These are phyloP conservation scores for Paracanthobrama guichenoti DNA, from an alignment of 2,113 vertebrate genomes.

Conservation along the genomic window DNA sequence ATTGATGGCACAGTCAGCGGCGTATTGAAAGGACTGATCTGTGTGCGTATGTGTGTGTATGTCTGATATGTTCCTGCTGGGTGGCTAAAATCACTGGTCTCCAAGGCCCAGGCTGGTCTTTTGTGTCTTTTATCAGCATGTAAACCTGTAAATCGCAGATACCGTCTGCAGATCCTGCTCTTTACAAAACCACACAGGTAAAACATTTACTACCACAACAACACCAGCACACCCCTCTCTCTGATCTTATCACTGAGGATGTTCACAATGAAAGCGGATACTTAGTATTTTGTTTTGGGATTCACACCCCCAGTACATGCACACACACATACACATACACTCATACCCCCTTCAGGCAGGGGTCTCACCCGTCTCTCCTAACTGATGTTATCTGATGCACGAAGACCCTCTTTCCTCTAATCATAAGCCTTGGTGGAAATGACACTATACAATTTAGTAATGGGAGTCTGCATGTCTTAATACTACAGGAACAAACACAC, in stretches of 20 bases:
- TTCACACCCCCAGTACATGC: conserved; percentile 56
- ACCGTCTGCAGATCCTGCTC: conserved; percentile 84
- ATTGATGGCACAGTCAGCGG: conserved; percentile 89
- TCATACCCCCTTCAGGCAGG: conserved; percentile 18
- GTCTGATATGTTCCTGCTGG: conserved; percentile 29
- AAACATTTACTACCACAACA: conserved; percentile 75
- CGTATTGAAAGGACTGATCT: conserved; percentile 85
- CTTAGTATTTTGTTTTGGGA: conserved; percentile 63
- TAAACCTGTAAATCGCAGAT: conserved; percentile 96
- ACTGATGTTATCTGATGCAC: conserved; percentile 64
- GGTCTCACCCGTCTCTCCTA: conserved; percentile 31
- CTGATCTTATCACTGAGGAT: conserved; percentile 72
- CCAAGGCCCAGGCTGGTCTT: conserved; percentile 13
- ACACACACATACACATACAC: background rate
- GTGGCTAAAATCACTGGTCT: conserved; percentile 21
- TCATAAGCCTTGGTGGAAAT: conserved; percentile 59
- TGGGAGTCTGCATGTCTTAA: conserved; percentile 60
- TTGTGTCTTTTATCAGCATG: conserved; percentile 86
- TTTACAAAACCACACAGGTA: conserved; percentile 73
- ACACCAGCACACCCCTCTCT: conserved; percentile 56
- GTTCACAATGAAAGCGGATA: conserved; percentile 76
- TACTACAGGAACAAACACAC: conserved; percentile 54
- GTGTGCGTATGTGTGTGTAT: conserved; percentile 67
- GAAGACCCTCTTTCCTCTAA: conserved; percentile 57
- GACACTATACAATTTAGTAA: conserved; percentile 59